Evolutionary conservation across 2,888 invertebrate genomes (phyloP), one percentile per base, ranked within the genome.

Genomic region (Hyppa rectilinea): DNA sequence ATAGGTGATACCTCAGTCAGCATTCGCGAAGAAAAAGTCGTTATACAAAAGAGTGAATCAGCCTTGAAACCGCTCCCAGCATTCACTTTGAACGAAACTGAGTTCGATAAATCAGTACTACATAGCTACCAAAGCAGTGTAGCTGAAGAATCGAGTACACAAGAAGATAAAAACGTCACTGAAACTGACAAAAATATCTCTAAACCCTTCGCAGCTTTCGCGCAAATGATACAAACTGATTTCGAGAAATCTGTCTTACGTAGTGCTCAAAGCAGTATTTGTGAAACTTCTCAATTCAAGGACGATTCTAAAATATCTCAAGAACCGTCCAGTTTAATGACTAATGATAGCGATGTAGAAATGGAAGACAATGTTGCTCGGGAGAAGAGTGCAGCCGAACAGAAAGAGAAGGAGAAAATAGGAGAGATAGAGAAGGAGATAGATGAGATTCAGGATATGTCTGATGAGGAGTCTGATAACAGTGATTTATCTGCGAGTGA

Each of bases 341-440:
- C 95, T 0, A 94, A 94, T 78, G 95, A 96, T 53, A 95, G 94
- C 76, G 95, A 95, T 76, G 84, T 88, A 1, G 92, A 94, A 50
- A 87, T 90, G 76, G 90, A 88, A 73, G 90, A 89, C 20, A 87
- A 87, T 52, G 80, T 83, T 58, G 81, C 71, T 10, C 75, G 76
- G 20, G 76, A 81, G 14, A 84, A 85, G n/a, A 77, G 88, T 7
- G 89, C 88, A 26, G 91, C 89, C 1, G 92, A 92, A 72, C 93
- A 92, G 75, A 94, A 92, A 75, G 93, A 95, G 76, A 95, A 92
- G 74, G 91, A 93, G 66, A 90, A 86, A 67, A 94, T 95, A 60
- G 94, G 93, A 4, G 95, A 95, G 78, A 95, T 96, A 58, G 94
- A 94, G 68, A 86, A 94, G n/a, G 95, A 95, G 79, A 95, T 95